Base-by-base conservation (phyloP, 2,113 vertebrate species). In the Lucifuga dentata region DNA sequence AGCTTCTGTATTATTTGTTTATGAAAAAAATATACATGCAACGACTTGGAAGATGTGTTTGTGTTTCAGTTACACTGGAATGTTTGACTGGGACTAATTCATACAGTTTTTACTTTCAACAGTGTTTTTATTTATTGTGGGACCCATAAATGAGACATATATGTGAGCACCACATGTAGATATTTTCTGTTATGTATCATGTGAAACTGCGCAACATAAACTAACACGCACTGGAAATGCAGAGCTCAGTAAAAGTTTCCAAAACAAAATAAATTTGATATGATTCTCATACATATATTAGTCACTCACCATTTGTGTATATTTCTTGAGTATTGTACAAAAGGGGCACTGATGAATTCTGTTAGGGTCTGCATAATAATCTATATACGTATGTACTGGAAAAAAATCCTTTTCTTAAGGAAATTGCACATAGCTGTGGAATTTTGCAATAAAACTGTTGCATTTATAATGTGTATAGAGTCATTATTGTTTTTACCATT, bases 371-470 rank as follows among this genome's bases (percentile, higher is more conserved):
- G 78, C 86, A 90, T 86, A 83, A 80, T 88, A 83, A 29, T 29
- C 72, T 86, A 76, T 81, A 89, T 45, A 88, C 95, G 93, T 94
- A 92, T 93, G 90, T 36, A 29, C 26, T 29, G 72, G 77, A 76
- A 77, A 73, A 89, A 84, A 80, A 74, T 77, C 79, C 89, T 93
- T 94, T 96, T 94, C 93, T 92, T 93, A 93, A 94, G 93, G 91
- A 84, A 92, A 94, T 89, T 92, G 93, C 94, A 95, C 92, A 94
- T 88, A 92, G 75, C 82, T 93, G 93, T 95, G 92, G 85, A 95
- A 89, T 95, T 96, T 97, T 95, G 92, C 95, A 97, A 96, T 97
- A 96, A 97, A 98, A 95, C 87, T 84, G 82, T 91, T 94, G 91
- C 93, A 94, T 93, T 95, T 69, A 90, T 86, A 56, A 26, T 62